Percentiles rank a stretch among this genome's conserved stretches.
phyloP scores from a whole-genome alignment of 2,888 invertebrate species.

The Phengaris arion region DNA sequence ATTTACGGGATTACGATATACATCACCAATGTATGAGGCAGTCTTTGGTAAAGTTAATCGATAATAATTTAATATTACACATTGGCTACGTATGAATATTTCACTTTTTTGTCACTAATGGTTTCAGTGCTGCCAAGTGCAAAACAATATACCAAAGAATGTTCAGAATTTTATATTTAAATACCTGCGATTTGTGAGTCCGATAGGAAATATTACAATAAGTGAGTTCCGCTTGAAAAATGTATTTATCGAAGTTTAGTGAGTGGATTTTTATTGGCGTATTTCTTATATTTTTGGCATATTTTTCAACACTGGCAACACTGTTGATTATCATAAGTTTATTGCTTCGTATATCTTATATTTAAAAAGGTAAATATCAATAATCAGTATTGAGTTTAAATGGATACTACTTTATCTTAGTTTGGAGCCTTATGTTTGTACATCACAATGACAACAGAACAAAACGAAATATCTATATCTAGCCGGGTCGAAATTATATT shows the following conservation, averaged over 20 bases:
- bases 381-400: background rate
- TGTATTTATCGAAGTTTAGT: no score
- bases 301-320: slow-evolving; percentile 3
- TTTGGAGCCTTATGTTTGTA: background rate
- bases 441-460: background rate
- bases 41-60: slow-evolving; percentile 35
- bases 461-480: background rate
- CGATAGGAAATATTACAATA: no score
- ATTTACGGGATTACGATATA: slow-evolving; percentile 33
- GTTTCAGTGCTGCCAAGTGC: slow-evolving; percentile 2
- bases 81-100: slow-evolving; percentile 14
- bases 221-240: no score
- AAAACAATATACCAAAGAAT: background rate
- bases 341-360: slow-evolving; percentile 16
- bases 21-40: slow-evolving; percentile 34
- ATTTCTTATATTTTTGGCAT: background rate
- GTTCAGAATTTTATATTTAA: background rate
- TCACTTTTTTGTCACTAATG: background rate
- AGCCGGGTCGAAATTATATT: slow-evolving; percentile 16
- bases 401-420: background rate
- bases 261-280: no score
- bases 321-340: background rate
- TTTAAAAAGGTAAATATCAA: slow-evolving; percentile 1
- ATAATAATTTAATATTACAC: background rate
- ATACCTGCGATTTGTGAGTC: no score